These are phyloP conservation scores for Palythoa grandiflora DNA, from an alignment of 92 coral and sea anemone species.

Conservation along the genomic window DNA sequence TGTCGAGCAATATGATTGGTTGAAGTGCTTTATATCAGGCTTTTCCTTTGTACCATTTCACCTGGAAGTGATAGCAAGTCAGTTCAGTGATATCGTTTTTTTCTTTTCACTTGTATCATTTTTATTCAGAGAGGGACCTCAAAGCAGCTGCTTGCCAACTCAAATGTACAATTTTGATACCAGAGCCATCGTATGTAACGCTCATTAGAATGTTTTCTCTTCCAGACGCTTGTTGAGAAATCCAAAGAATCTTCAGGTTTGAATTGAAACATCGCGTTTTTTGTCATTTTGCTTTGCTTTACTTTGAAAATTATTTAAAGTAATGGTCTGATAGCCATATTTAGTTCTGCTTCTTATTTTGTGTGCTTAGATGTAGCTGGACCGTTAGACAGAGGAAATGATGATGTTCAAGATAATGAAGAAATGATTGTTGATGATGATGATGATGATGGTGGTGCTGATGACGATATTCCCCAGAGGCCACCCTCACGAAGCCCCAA, in stretches of 20 bases:
- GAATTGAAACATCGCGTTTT: not conserved
- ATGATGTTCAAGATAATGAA: conserved; percentile 36
- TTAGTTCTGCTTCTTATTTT: not conserved
- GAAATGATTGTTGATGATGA: conserved; percentile 17
- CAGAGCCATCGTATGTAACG: too few relatives aligned
- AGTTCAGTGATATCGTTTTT: too few relatives aligned
- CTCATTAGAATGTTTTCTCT: not conserved
- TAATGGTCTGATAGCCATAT: not conserved
- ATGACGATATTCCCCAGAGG: conserved; percentile 25
- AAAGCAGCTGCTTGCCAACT: too few relatives aligned
- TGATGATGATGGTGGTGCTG: conserved; percentile 18
- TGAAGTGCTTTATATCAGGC: too few relatives aligned
- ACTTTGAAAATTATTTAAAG: not conserved
- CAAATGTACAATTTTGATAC: too few relatives aligned
- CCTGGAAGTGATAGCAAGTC: too few relatives aligned
- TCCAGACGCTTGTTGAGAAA: conserved; percentile 81
- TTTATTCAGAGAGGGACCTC: too few relatives aligned
- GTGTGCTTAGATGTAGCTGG: conserved; percentile 19
- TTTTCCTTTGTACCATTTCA: too few relatives aligned
- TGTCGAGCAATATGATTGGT: too few relatives aligned
- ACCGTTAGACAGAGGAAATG: conserved; percentile 10
- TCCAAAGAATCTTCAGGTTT: conserved; percentile 87
- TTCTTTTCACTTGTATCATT: too few relatives aligned
- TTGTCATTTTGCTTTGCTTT: not conserved
- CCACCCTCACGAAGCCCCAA: conserved; percentile 46